Evolutionary conservation across 2,888 invertebrate genomes (phyloP), one percentile per base, ranked within the genome.

Genomic region (Callyntrura sp.): DNA sequence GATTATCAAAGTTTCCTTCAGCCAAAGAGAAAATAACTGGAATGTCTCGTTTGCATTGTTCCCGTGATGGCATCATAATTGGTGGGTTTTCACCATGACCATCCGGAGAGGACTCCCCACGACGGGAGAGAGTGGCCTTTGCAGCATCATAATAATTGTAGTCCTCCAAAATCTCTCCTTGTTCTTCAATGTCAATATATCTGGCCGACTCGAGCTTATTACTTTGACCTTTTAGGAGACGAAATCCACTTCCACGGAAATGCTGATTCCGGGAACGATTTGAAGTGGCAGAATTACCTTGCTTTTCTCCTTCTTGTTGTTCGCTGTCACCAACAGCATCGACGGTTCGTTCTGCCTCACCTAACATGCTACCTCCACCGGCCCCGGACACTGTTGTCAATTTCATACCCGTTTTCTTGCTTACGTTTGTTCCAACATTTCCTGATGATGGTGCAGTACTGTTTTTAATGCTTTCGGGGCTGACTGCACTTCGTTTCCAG

Each of bases 401-500:
- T 79, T 79, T 65, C 55, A 17, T 65, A 2, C 23, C 60, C 25
- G 14, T 23, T 25, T 20, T 25, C n/a, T 55, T 35, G 20, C n/a
- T 20, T 17, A 17, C 25, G 35, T 35, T 35, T 1, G 20, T 60
- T 65, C 20, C 20, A n/a, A 20, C 4, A 23, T 48, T 17, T 12
- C 20, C 60, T 78, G 68, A 68, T 23, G 70, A 70, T 45, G 14
- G 17, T 68, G 68, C 11, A n/a, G 17, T 17, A 0, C 17, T 8
- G 5, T 4, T 68, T 68, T 65, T 14, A 0, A 1, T 12, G 43
- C n/a, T 70, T 17, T 35, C 6, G 35, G 45, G 45, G 12, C 25
- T 78, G 25, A 23, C 23, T n/a, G 45, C n/a, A 48, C 14, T 62
- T 51, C 90, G 20, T 28, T 85, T 90, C 90, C 85, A 90, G 17